Percentiles rank a stretch among this genome's conserved stretches.
Evolutionary conservation across 2,113 vertebrate genomes (phyloP).

Genomic region (Anser cygnoides): DNA sequence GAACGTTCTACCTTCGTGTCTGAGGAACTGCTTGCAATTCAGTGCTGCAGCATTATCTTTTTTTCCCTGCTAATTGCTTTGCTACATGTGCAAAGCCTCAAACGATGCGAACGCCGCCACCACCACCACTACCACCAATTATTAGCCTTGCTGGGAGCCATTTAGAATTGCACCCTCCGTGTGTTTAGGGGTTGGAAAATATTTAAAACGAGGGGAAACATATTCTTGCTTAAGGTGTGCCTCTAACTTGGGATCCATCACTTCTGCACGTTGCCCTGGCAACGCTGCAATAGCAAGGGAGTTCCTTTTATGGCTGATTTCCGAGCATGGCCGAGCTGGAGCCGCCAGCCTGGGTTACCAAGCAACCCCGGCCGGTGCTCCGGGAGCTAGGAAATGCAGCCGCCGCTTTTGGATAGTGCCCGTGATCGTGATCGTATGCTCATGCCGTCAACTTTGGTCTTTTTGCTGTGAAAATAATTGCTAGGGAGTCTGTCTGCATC

Average conservation of each 20-base stretch:
- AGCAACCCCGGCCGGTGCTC: constrained; percentile 80
- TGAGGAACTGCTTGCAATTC: constrained; percentile 4
- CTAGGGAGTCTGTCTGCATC: neutral
- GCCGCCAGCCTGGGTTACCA: constrained; percentile 79
- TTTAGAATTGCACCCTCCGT: constrained; percentile 16
- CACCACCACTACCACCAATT: fast-evolving
- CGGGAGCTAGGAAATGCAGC: constrained; percentile 72
- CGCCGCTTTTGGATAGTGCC: constrained; percentile 18
- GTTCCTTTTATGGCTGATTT: constrained; percentile 82
- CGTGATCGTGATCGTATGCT: constrained; percentile 62
- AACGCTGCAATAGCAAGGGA: constrained; percentile 80
- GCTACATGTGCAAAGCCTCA: neutral
- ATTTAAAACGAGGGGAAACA: constrained; percentile 35
- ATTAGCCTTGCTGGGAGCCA: neutral
- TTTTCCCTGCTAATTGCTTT: constrained; percentile 12
- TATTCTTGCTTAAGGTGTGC: constrained; percentile 59
- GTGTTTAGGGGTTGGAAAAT: constrained; percentile 20
- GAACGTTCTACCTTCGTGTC: neutral
- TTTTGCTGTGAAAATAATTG: constrained; percentile 64
- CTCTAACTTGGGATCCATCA: constrained; percentile 75
- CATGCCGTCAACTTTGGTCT: constrained; percentile 62
- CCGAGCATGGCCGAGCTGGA: constrained; percentile 76
- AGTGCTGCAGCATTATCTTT: constrained; percentile 1
- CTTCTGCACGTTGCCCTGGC: constrained; percentile 76
- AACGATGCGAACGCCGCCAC: neutral